These are phyloP conservation scores for Oxyteleia sp. DNA, from an alignment of 2,888 invertebrate genomes.

Conservation along the genomic window DNA sequence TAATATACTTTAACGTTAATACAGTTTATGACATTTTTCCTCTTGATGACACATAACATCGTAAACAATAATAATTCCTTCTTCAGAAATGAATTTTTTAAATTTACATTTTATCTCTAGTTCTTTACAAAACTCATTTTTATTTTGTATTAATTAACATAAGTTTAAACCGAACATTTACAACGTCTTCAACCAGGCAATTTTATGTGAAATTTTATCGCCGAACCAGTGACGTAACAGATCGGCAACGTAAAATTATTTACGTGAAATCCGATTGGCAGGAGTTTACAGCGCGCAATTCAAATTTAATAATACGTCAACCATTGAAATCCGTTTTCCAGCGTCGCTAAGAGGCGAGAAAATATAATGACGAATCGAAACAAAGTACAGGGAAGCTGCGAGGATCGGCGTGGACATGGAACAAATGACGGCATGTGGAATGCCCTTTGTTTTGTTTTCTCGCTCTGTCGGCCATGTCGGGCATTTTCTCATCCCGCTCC, in stretches of 20 bases:
- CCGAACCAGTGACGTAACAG: conserved; percentile 5
- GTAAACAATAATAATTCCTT: too few relatives aligned
- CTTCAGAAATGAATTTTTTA: too few relatives aligned
- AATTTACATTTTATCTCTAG: too few relatives aligned
- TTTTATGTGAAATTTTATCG: not conserved
- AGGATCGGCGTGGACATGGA: conserved; percentile 78
- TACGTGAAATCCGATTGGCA: conserved; percentile 1
- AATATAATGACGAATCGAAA: conserved; percentile 81
- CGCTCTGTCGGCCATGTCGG: conserved; percentile 73
- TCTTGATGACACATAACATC: too few relatives aligned
- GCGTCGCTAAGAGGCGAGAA: conserved; percentile 73
- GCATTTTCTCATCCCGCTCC: conserved; percentile 75
- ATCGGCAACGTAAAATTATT: conserved; percentile 2
- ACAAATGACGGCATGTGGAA: conserved; percentile 85
- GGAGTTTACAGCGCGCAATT: not conserved
- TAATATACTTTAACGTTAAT: too few relatives aligned
- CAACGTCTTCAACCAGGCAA: too few relatives aligned
- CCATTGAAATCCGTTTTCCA: conserved; percentile 3
- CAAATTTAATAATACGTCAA: not conserved
- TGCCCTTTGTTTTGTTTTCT: conserved; percentile 85
- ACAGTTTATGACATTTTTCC: too few relatives aligned
- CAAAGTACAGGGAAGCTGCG: conserved; percentile 76
- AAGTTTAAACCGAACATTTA: too few relatives aligned
- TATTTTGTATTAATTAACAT: too few relatives aligned
- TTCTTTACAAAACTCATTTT: too few relatives aligned